Conservation (phyloP, 2,113 vertebrate genomes). For the Sporophila hypoxantha region DNA sequence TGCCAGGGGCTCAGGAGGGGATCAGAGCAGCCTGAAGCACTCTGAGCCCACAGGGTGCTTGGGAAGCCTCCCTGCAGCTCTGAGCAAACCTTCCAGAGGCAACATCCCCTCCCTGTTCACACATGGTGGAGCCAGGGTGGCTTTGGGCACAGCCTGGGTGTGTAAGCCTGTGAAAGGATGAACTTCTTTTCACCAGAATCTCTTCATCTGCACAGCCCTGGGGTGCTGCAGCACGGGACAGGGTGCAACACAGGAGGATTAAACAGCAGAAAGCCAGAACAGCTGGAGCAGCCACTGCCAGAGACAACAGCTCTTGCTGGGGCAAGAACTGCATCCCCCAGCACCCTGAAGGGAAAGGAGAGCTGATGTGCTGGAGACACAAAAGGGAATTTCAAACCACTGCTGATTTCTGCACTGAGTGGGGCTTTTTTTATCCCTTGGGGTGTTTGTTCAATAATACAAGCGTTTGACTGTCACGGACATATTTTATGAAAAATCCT, state of each 20-base stretch:
- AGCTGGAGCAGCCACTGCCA: background rate
- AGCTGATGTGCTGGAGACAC: background rate
- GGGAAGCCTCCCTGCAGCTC: background rate
- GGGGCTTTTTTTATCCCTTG: background rate
- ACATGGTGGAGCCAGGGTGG: background rate
- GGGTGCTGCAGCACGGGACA: background rate
- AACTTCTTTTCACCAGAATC: background rate
- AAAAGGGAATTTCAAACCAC: background rate
- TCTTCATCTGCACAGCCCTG: background rate
- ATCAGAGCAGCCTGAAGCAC: background rate
- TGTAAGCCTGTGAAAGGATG: background rate
- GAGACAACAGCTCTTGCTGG: fast-evolving
- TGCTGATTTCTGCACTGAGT: background rate
- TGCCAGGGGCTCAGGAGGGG: background rate
- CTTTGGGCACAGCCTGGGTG: background rate
- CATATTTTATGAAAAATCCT: no score
- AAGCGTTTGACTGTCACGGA: background rate
- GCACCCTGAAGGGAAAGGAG: background rate
- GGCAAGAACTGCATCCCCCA: background rate
- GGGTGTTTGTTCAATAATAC: background rate
- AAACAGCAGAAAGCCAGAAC: background rate
- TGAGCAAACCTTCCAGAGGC: fast-evolving
- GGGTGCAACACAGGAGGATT: background rate
- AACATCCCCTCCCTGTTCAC: background rate
- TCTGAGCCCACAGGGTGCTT: background rate